Percentiles rank a stretch among this genome's conserved stretches.
phyloP scores from a whole-genome alignment of 2,113 vertebrate genomes.

The Peromyscus leucopus region DNA sequence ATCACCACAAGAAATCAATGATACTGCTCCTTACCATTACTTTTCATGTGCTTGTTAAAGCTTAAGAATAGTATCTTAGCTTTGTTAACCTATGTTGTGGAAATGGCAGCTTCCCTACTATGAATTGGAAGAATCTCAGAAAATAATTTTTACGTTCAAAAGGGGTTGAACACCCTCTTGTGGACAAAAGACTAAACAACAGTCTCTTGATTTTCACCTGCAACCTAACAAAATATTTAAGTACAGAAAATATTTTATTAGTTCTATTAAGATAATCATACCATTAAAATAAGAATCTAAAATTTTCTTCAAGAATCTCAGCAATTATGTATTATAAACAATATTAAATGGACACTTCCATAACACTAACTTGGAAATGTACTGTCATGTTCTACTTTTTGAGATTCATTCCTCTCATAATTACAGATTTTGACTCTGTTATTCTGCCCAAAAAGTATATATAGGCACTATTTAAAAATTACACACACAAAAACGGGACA shows the following conservation, averaged over 20 bases:
- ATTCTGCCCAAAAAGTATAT: constrained; percentile 57
- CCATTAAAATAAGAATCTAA: constrained; percentile 60
- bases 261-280: constrained; percentile 40
- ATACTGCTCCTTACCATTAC: constrained; percentile 43
- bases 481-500: constrained; percentile 59
- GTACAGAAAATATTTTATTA: constrained; percentile 51
- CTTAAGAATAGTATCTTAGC: constrained; percentile 30
- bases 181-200: constrained; percentile 58
- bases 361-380: constrained; percentile 57
- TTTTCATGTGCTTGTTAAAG: constrained; percentile 4
- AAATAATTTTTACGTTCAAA: constrained; percentile 29
- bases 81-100: background rate
- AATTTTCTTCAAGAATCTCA: constrained; percentile 53
- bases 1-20: constrained; percentile 57
- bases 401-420: constrained; percentile 41
- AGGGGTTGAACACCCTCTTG: constrained; percentile 3
- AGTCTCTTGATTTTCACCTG: constrained; percentile 53
- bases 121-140: constrained; percentile 44
- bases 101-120: constrained; percentile 5
- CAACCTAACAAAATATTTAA: constrained; percentile 39
- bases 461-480: constrained; percentile 66
- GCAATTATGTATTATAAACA: constrained; percentile 47
- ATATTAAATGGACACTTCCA: constrained; percentile 24
- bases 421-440: constrained; percentile 36
- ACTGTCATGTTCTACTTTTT: constrained; percentile 53